Base-by-base conservation (phyloP, 2,113 vertebrate species). In the Hemibagrus wyckioides region DNA sequence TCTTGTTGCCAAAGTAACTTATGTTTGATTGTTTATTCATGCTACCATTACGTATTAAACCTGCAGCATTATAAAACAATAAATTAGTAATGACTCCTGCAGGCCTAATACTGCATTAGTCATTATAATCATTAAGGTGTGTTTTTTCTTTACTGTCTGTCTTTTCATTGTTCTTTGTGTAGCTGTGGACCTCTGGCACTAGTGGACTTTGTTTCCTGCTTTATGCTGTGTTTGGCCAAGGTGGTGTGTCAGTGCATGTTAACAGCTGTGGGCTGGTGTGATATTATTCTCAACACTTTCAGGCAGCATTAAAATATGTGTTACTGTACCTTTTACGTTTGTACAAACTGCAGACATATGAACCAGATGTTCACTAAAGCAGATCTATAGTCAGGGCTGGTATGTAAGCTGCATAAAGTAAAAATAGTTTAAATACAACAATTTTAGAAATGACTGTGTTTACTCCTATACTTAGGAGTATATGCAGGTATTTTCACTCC, bases 151-250 rank as follows among this genome's bases (percentile, higher is more conserved):
- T 52, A 6, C 6, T 44, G 83, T 79, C 84, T 77, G 36, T 56
- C 79, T 79, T 75, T 59, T 17, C 30, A 48, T 44, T 75, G 61
- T 80, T 88, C 28, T 83, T 25, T 30, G 54, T 39, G 19, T 33
- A 36, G 30, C 33, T 81, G 21, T 73, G 13, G 28, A 67, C 50
- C 25, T 76, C 28, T 77, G 59, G 59, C n/a, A 57, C 50, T 8
- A 19, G 14, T 79, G 69, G 75, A 88, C 89, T 82, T 88, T 88
- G 80, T 61, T 79, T 85, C 67, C 84, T 85, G 21, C 69, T 11
- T 50, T 21, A 4, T 65, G 50, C 56, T 89, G 30, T 87, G 54
- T 84, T 89, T 87, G 65, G 25, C 44, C 28, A 89, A 84, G 86
- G 79, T 28, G 79, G 83, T 57, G 75, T 77, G n/a, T 87, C 41